Base-by-base conservation (phyloP, 2,113 vertebrate genomes). In the Gopherus evgoodei region DNA sequence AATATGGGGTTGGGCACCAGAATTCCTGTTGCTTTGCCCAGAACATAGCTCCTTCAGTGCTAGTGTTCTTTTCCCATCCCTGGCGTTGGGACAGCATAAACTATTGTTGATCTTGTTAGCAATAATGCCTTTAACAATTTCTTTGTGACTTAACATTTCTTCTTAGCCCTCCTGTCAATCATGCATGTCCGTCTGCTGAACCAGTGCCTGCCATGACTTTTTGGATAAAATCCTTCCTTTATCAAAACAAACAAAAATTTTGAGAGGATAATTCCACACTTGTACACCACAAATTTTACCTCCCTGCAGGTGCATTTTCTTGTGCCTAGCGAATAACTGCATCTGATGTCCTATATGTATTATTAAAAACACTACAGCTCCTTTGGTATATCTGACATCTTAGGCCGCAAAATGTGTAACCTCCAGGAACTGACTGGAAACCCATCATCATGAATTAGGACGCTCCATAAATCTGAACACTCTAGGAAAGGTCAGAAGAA, bases 81-180 rank as follows among this genome's bases (percentile, higher is more conserved):
- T 38, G 86, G 29, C 81, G 17, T 90, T 86, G 95, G 93, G 96
- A 92, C 92, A 96, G 80, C 1, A 0, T 49, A 57, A 78, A 85
- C 25, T 44, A 10, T 81, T 81, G 47, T 42, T 95, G 95, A 96
- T 96, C 96, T 92, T 90, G 54, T 97, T 97, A 97, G 91, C 24
- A 96, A 21, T 97, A 95, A 95, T 89, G 81, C 93, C 81, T 93
- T 75, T 95, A 97, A 97, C 86, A 92, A 95, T 94, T 96, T 97
- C 95, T 95, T 96, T 90, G 94, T 97, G 95, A 97, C 93, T 96
- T 94, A 91, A 76, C 76, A 0, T 88, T 57, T 49, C 89, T 96
- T 81, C 69, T 79, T 83, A 95, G 86, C 92, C 94, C 91, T 83
- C 84, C 87, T 91, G 14, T 65, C 65, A 49, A 21, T 83, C 87